Percentiles rank a stretch among this genome's conserved stretches.
Evolutionary conservation across 2,797 vertebrate species (phyloP).

Genomic region (Leptatherina wallacei): DNA sequence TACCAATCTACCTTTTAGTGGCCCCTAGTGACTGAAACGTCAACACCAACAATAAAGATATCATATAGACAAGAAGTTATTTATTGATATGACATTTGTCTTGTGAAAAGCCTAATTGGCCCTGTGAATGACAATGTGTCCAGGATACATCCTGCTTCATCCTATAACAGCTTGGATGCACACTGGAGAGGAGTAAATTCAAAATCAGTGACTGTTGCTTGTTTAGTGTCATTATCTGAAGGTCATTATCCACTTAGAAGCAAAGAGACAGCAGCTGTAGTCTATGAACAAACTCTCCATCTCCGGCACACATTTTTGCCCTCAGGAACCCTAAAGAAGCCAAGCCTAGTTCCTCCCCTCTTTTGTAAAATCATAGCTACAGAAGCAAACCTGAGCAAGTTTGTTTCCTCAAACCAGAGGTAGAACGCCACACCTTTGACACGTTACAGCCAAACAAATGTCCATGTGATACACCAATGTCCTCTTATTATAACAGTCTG

Average conservation of each 20-base stretch:
- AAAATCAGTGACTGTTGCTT: background rate
- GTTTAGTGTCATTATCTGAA: background rate
- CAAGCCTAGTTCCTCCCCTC: constrained; percentile 5
- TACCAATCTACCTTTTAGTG: background rate
- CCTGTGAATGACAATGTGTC: background rate
- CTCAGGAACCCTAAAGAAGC: background rate
- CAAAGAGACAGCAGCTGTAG: background rate
- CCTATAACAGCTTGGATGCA: background rate
- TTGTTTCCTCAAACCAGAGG: background rate
- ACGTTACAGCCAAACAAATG: constrained; percentile 2
- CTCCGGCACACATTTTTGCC: background rate
- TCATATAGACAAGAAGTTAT: background rate
- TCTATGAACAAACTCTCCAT: background rate
- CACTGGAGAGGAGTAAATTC: background rate
- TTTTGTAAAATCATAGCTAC: constrained; percentile 42
- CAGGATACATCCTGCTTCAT: background rate
- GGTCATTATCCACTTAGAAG: background rate
- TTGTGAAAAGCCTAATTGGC: background rate
- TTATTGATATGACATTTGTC: background rate
- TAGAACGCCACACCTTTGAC: constrained; percentile 24
- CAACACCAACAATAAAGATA: background rate
- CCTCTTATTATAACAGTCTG: background rate
- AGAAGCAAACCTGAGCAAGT: background rate
- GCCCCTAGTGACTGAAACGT: background rate
- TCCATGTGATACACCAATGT: background rate